Evolutionary conservation across 1,140 invertebrate genomes (phyloP).

Genomic region (Apis dorsata): DNA sequence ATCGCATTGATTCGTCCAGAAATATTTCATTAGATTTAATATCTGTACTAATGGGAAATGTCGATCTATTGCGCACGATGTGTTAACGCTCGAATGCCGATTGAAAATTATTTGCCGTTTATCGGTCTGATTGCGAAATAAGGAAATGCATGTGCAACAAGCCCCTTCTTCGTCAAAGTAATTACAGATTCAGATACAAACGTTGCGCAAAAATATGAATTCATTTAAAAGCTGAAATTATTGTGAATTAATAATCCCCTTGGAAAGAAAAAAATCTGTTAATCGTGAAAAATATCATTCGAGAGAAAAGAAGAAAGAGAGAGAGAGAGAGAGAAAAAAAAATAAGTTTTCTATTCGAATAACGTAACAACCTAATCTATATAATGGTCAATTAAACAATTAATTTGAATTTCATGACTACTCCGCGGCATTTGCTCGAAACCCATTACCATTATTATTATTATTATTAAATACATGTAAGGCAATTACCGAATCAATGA

Average conservation of each 20-base stretch:
- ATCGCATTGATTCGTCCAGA: too few species aligned
- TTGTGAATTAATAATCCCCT: too few species aligned
- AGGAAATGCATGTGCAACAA: neutral
- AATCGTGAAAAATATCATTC: too few species aligned
- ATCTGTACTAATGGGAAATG: neutral
- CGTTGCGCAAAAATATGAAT: neutral
- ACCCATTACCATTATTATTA: slow-evolving; percentile 7
- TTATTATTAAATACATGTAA: slow-evolving; percentile 38
- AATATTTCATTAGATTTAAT: too few species aligned
- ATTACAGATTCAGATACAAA: neutral
- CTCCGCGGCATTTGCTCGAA: neutral
- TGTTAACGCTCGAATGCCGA: neutral
- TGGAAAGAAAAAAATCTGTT: too few species aligned
- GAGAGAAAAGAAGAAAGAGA: too few species aligned
- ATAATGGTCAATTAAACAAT: slow-evolving; percentile 12
- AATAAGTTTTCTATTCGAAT: neutral
- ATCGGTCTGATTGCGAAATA: neutral
- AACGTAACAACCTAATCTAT: neutral
- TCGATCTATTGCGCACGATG: too few species aligned
- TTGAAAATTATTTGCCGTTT: neutral
- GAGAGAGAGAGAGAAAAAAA: neutral
- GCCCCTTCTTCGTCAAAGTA: neutral
- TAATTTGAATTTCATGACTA: slow-evolving; percentile 21
- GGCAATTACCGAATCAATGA: slow-evolving; percentile 28
- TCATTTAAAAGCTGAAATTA: too few species aligned